phyloP scores from a whole-genome alignment of 2,888 invertebrate species.

The Pharmacophagus antenor region DNA sequence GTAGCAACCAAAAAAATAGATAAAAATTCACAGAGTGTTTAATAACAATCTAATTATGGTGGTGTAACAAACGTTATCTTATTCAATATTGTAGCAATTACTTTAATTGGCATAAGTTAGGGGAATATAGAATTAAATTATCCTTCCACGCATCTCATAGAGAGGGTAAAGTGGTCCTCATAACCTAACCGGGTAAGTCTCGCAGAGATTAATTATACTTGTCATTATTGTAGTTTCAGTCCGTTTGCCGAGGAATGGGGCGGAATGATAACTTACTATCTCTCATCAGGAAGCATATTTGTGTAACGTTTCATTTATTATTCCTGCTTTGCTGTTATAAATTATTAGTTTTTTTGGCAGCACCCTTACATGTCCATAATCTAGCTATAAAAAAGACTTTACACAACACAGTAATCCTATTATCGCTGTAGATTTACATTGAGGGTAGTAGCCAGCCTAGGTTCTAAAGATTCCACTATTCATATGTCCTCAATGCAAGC shows the following conservation, averaged over 20 bases:
- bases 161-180: constrained; percentile 17
- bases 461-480: too few relatives aligned
- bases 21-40: too few relatives aligned
- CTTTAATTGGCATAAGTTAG: background rate
- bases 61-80: background rate
- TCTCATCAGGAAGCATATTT: constrained; percentile 1
- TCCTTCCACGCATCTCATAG: constrained; percentile 6
- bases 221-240: constrained; percentile 18
- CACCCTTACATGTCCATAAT: too few relatives aligned
- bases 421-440: too few relatives aligned
- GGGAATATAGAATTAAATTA: constrained; percentile 22
- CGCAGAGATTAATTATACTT: constrained; percentile 19
- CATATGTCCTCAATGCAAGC: too few relatives aligned
- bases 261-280: constrained; percentile 1
- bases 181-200: constrained; percentile 9
- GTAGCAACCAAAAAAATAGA: too few relatives aligned
- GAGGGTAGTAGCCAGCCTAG: too few relatives aligned
- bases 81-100: constrained; percentile 7
- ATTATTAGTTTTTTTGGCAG: too few relatives aligned
- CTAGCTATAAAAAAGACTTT: too few relatives aligned
- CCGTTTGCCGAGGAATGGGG: constrained; percentile 5
- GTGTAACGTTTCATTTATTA: background rate
- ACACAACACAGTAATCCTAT: too few relatives aligned
- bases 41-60: too few relatives aligned
- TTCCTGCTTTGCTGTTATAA: too few relatives aligned